Evolutionary conservation across 2,797 vertebrate genomes (phyloP).

Genomic region (Myotis planiceps): DNA sequence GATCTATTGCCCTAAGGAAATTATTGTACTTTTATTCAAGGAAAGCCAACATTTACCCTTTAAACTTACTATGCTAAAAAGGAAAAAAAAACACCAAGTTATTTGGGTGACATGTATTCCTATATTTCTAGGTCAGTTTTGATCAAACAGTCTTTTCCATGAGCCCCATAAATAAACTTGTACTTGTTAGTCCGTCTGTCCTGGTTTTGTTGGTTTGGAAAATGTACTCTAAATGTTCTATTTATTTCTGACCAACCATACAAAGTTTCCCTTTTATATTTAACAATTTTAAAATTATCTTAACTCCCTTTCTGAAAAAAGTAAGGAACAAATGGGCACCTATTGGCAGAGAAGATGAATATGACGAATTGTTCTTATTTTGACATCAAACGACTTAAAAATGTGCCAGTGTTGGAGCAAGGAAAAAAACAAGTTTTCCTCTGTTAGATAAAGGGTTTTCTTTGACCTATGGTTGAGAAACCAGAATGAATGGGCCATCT

Average conservation of each 20-base stretch:
- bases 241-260: constrained; percentile 15
- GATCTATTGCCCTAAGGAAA: not conserved
- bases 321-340: constrained; percentile 24
- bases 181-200: not conserved
- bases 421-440: not conserved
- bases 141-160: constrained; percentile 33
- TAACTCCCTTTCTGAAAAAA: not conserved
- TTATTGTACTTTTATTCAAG: constrained; percentile 41
- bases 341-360: not conserved
- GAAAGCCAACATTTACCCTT: constrained; percentile 13
- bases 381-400: constrained; percentile 35
- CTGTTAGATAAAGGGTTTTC: not conserved
- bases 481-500: not conserved
- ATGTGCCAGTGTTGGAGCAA: not conserved
- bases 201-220: constrained; percentile 20
- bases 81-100: not conserved
- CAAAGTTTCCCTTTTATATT: not conserved
- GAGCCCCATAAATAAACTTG: constrained; percentile 40
- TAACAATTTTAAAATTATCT: constrained; percentile 31
- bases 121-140: constrained; percentile 59
- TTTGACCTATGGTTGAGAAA: not conserved
- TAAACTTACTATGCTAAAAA: constrained; percentile 34
- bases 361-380: constrained; percentile 21
- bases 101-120: constrained; percentile 1
- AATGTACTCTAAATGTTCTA: constrained; percentile 40